A percentile compares a stretch with the other conserved stretches of the same genome.
phyloP scores from a whole-genome alignment of 2,888 invertebrate genomes.

The Chironomus riparius region DNA sequence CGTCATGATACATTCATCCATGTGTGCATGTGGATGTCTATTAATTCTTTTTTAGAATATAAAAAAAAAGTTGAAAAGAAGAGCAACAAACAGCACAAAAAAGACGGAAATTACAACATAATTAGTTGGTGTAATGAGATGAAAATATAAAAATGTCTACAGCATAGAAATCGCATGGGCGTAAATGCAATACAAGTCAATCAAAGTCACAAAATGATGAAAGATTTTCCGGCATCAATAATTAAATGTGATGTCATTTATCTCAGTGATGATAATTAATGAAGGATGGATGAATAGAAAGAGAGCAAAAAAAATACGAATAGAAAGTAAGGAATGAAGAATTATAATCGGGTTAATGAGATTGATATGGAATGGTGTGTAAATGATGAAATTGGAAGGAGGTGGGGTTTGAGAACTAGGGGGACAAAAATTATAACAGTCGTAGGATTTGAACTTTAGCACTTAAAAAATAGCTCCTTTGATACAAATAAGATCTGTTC shows the following conservation, averaged over 20 bases:
- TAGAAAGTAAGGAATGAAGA: not conserved
- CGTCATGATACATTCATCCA: too few relatives aligned
- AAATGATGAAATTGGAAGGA: not conserved
- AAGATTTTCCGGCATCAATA: not conserved
- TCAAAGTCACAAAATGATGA: constrained; percentile 14
- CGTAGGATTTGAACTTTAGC: too few relatives aligned
- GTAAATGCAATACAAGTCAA: constrained; percentile 3
- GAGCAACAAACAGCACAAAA: not conserved
- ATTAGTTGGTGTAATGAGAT: constrained; percentile 8
- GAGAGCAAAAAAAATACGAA: too few relatives aligned
- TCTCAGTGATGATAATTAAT: not conserved
- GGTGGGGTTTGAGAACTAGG: not conserved
- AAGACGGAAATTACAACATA: constrained; percentile 1
- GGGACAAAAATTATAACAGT: too few relatives aligned
- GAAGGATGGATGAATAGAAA: not conserved
- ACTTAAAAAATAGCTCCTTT: too few relatives aligned
- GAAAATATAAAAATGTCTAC: not conserved
- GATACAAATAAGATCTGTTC: too few relatives aligned
- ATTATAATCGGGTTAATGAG: not conserved
- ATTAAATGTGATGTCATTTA: not conserved
- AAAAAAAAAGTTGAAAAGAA: not conserved
- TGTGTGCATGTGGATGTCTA: too few relatives aligned
- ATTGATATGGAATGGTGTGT: not conserved
- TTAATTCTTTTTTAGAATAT: not conserved
- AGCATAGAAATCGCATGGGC: not conserved